Base-by-base conservation (phyloP, 2,888 invertebrate genomes). In the Masnerella sp. region DNA sequence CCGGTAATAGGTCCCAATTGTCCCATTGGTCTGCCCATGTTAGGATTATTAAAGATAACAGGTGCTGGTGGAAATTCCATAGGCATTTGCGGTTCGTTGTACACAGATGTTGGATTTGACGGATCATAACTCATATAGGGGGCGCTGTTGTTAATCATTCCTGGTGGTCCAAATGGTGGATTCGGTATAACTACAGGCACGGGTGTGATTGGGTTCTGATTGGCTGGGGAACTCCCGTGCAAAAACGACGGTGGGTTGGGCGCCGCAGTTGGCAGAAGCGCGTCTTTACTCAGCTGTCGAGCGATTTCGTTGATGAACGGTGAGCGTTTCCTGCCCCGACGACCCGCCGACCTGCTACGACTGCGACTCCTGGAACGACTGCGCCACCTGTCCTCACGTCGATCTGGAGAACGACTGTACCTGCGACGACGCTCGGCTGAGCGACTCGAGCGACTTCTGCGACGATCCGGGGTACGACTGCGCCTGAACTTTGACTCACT, bases 241-340 rank as follows among this genome's bases (percentile, higher is more conserved):
- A n/a, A n/a, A n/a, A n/a, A n/a, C n/a, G n/a, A n/a, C n/a, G n/a
- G n/a, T n/a, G n/a, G n/a, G n/a, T n/a, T 4, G 40, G 59, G 9
- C 18, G 65, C 22, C 18, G 25, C 58, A 40, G 5, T 54, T 2
- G 9, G 32, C n/a, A 73, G 45, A 1, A 74, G 54, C 5, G 74
- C 81, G 38, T 86, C 85, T 2, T 80, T 80, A 20, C 81, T 77
- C n/a, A 87, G 75, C 22, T 86, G 85, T 15, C 87, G 80, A 0
- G 84, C 81, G n/a, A 87, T 78, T 70, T 87, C 87, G 58, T 87
- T 85, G 71, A 87, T 83, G 54, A 87, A 87, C 0, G 87, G 87
- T 22, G 87, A 87, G 14, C 87, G 83, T 54, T 84, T 85, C 15
- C 87, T 79, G 18, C 64, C 12, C 0, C 87, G 84, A 15, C 81